phyloP scores from a whole-genome alignment of 1,140 invertebrate species.

The Drosophila sucinea region DNA sequence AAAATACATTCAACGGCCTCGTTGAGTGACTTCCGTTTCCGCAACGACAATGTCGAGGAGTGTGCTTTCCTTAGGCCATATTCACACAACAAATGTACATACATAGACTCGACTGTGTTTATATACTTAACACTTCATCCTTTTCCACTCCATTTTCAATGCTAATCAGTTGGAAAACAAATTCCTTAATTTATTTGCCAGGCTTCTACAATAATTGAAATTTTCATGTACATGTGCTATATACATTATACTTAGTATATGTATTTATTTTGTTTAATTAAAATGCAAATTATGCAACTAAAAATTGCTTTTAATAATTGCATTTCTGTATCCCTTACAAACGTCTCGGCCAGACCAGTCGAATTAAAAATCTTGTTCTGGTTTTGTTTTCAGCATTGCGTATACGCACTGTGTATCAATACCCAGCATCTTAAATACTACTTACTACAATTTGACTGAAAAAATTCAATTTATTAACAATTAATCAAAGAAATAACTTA shows the following conservation, averaged over 20 bases:
- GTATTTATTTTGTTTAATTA: slow-evolving; percentile 22
- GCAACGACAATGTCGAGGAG: slow-evolving; percentile 38
- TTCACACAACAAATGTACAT: neutral
- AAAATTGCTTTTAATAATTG: slow-evolving; percentile 23
- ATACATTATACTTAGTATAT: neutral
- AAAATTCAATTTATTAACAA: too few relatives aligned
- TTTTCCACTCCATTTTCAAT: neutral
- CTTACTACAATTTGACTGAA: too few relatives aligned
- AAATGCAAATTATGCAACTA: slow-evolving; percentile 28
- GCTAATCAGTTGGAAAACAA: slow-evolving; percentile 64
- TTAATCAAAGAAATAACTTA: too few relatives aligned
- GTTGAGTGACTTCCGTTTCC: slow-evolving; percentile 76
- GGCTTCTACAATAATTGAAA: neutral
- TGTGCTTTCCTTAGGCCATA: neutral
- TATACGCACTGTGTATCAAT: slow-evolving; percentile 31
- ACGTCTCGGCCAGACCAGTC: too few relatives aligned
- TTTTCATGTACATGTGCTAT: neutral
- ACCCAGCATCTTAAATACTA: too few relatives aligned
- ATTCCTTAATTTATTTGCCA: slow-evolving; percentile 57
- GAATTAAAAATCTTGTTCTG: neutral
- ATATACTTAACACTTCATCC: neutral
- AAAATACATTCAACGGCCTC: slow-evolving; percentile 31
- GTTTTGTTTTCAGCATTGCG: slow-evolving; percentile 5
- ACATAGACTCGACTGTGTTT: slow-evolving; percentile 5
- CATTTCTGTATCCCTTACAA: neutral